A percentile compares a stretch with the other conserved stretches of the same genome.
Conservation (phyloP, 2,113 vertebrate species). For the Taxidea taxus region DNA sequence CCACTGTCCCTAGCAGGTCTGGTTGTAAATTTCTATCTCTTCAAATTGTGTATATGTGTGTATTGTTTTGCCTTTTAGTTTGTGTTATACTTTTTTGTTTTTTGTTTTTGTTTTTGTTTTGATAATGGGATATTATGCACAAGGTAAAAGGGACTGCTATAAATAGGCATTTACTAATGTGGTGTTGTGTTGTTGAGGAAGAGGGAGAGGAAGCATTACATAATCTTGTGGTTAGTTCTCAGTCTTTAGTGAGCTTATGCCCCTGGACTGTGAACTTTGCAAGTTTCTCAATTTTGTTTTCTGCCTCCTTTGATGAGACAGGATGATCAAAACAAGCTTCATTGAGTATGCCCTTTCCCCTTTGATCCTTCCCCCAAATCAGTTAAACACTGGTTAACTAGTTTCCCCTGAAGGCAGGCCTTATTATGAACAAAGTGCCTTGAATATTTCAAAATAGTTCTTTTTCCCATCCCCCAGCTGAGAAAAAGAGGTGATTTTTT, state of each 20-base stretch:
- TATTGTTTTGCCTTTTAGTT: background rate
- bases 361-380: background rate
- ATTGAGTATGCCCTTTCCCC: background rate
- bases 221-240: background rate
- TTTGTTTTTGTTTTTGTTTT: background rate
- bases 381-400: background rate
- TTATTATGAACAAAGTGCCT: background rate
- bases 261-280: background rate
- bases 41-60: background rate
- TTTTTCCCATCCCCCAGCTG: background rate
- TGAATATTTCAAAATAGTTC: background rate
- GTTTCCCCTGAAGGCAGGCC: background rate
- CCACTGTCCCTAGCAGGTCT: background rate
- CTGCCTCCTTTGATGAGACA: background rate
- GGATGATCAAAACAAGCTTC: background rate
- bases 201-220: background rate
- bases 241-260: background rate
- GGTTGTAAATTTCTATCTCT: background rate
- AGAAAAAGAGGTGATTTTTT: background rate
- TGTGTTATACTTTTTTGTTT: background rate
- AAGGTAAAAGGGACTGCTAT: background rate
- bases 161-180: background rate
- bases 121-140: background rate
- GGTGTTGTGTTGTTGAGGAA: accelerated
- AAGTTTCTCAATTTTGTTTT: background rate